Percentiles rank a stretch among this genome's conserved stretches.
phyloP scores from a whole-genome alignment of 2,797 vertebrate genomes.

The Bovichtus variegatus region DNA sequence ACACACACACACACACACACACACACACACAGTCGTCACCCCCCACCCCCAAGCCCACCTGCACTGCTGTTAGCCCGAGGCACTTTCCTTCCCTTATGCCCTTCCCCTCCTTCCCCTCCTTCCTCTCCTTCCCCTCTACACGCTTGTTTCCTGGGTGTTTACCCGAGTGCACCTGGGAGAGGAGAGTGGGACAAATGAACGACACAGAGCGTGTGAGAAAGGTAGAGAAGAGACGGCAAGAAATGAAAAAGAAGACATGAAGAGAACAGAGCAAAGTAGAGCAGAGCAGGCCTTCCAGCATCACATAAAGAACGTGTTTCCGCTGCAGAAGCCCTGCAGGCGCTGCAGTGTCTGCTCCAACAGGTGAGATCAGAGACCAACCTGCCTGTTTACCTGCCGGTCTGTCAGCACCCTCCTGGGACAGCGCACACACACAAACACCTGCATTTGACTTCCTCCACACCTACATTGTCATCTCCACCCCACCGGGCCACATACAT shows the following conservation, averaged over 20 bases:
- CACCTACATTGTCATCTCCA: constrained; percentile 77
- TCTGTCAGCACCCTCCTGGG: constrained; percentile 78
- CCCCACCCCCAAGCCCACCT: constrained; percentile 69
- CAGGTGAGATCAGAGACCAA: constrained; percentile 81
- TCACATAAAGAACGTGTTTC: constrained; percentile 70
- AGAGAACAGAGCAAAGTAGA: neutral
- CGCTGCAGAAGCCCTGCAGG: constrained; percentile 68
- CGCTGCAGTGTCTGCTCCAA: constrained; percentile 71
- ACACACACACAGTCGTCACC: constrained; percentile 10
- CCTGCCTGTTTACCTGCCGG: constrained; percentile 78
- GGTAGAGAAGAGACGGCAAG: constrained; percentile 1
- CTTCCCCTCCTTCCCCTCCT: constrained; percentile 32
- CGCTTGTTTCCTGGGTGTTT: constrained; percentile 71
- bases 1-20: constrained; percentile 31
- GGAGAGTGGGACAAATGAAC: constrained; percentile 7
- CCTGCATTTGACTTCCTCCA: constrained; percentile 80
- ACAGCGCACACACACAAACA: constrained; percentile 56
- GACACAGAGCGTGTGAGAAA: constrained; percentile 12
- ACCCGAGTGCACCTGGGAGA: constrained; percentile 65
- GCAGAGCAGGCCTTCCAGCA: constrained; percentile 37
- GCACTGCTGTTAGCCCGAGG: constrained; percentile 67
- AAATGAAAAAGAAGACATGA: neutral
- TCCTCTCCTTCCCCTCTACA: constrained; percentile 13
- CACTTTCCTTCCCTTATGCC: constrained; percentile 48
- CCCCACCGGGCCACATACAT: constrained; percentile 68